phyloP scores from a whole-genome alignment of 2,113 vertebrate genomes.

The Gallinago paraguaiae region DNA sequence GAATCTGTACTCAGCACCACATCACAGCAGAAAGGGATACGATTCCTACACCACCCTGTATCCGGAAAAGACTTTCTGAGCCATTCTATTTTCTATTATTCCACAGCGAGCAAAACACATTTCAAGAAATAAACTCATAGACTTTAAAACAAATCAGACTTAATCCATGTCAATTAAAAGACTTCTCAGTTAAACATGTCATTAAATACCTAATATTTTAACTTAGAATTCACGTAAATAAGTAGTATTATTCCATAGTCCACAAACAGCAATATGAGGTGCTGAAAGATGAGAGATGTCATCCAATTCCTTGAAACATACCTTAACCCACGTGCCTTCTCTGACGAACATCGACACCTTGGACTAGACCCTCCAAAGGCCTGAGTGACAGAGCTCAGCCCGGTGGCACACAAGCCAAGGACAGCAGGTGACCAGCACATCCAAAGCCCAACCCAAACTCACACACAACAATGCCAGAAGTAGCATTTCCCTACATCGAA shows the following conservation, averaged over 20 bases:
- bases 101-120: neutral
- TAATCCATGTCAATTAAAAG: neutral
- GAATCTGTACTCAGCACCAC: neutral
- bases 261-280: neutral
- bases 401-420: neutral
- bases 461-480: neutral
- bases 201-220: neutral
- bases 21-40: neutral
- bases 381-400: neutral
- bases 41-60: neutral
- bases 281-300: neutral
- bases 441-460: neutral
- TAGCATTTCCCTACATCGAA: neutral
- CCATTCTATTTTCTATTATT: neutral
- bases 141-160: neutral
- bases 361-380: neutral
- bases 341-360: neutral
- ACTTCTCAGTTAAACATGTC: neutral
- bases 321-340: fast-evolving
- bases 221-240: neutral
- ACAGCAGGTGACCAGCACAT: neutral
- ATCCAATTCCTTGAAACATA: neutral
- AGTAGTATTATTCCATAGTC: neutral
- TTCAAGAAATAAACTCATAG: neutral
- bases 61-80: neutral